Evolutionary conservation across 2,797 vertebrate species (phyloP).

Genomic region (Spinibarbus caldwelli): DNA sequence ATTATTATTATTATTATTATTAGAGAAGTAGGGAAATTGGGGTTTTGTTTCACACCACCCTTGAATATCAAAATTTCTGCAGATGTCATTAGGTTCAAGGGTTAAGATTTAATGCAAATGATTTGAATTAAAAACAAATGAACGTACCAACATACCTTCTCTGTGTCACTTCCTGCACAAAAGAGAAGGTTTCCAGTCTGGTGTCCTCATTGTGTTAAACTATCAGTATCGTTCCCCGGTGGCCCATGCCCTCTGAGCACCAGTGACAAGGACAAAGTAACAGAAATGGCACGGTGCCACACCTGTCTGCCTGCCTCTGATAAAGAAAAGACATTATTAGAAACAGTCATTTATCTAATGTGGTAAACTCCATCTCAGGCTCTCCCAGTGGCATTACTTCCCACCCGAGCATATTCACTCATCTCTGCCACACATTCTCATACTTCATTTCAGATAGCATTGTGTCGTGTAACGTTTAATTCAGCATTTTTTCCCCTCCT

Average conservation of each 20-base stretch:
- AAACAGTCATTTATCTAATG: constrained; percentile 75
- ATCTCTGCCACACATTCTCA: constrained; percentile 39
- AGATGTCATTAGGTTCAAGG: neutral
- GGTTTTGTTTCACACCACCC: neutral
- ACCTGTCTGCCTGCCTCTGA: constrained; percentile 71
- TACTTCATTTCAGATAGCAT: constrained; percentile 80
- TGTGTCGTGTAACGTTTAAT: constrained; percentile 68
- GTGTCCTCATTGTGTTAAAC: constrained; percentile 64
- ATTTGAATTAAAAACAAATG: neutral
- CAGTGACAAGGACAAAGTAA: constrained; percentile 74
- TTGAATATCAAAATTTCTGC: neutral
- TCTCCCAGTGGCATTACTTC: constrained; percentile 64
- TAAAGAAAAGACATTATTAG: constrained; percentile 79
- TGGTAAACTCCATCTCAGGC: constrained; percentile 70
- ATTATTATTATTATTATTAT: too few relatives aligned
- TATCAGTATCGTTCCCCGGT: constrained; percentile 62
- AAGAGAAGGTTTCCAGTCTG: constrained; percentile 17
- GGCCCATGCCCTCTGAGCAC: constrained; percentile 62
- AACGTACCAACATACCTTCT: neutral
- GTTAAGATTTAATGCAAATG: neutral
- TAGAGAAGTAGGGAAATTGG: neutral
- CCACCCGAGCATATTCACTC: constrained; percentile 21
- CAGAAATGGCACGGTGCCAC: constrained; percentile 66
- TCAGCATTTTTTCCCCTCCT: constrained; percentile 57
- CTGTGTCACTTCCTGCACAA: neutral